These are phyloP conservation scores for Halesus radiatus DNA, from an alignment of 1,140 invertebrate genomes.

Conservation along the genomic window DNA sequence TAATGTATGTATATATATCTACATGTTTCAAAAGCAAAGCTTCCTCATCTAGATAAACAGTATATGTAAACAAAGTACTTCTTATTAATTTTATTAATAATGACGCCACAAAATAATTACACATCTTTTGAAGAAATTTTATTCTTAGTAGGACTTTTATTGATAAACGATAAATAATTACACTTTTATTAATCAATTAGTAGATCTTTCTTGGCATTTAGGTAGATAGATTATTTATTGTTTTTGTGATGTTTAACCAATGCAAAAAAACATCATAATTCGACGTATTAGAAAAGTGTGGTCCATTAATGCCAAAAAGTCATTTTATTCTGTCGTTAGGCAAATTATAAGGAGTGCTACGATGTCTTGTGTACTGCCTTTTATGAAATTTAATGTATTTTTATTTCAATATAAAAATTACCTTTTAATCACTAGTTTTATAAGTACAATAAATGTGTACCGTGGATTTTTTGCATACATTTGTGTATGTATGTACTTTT, in stretches of 20 bases:
- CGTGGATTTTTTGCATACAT: too few species aligned
- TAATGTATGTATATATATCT: too few species aligned
- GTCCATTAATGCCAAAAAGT: constrained; percentile 32
- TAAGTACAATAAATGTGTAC: not conserved
- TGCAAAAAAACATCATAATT: not conserved
- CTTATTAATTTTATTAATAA: too few species aligned
- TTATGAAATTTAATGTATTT: not conserved
- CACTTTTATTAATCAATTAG: too few species aligned
- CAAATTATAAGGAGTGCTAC: constrained; percentile 1
- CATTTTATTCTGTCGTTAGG: not conserved
- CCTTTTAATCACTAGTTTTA: not conserved
- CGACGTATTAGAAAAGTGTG: not conserved
- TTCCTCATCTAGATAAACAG: too few species aligned
- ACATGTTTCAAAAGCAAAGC: too few species aligned
- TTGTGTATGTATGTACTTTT: too few species aligned
- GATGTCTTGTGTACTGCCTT: constrained; percentile 5
- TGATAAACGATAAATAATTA: too few species aligned
- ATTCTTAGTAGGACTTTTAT: constrained; percentile 4
- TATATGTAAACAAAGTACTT: too few species aligned
- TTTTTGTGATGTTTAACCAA: not conserved
- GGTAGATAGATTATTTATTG: not conserved
- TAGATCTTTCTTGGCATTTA: too few species aligned
- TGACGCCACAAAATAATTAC: too few species aligned
- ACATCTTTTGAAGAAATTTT: too few species aligned
- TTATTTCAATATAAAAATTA: not conserved